These are phyloP conservation scores for Zaprionus gabonicus DNA, from an alignment of 1,140 invertebrate species.

Conservation along the genomic window DNA sequence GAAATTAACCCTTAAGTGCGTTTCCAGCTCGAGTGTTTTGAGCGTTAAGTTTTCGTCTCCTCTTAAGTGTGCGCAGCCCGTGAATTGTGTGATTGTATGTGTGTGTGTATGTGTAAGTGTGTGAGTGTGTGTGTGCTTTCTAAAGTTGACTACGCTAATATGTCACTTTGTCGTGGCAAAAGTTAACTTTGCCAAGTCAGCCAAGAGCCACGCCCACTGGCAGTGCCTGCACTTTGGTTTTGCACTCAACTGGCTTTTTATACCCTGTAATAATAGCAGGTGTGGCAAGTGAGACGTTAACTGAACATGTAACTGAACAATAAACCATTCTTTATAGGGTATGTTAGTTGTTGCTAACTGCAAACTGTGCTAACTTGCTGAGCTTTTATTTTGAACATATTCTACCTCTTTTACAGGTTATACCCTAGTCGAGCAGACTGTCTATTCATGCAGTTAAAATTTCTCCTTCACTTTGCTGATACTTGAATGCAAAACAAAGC, in stretches of 20 bases:
- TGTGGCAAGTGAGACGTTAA: not conserved
- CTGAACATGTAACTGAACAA: not conserved
- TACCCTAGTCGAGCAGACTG: not conserved
- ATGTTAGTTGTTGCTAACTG: not conserved
- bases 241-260: slow-evolving; percentile 60
- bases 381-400: not conserved
- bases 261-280: slow-evolving; percentile 9
- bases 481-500: not conserved
- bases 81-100: not conserved
- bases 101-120: slow-evolving; percentile 1
- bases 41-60: slow-evolving; percentile 57
- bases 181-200: slow-evolving; percentile 68
- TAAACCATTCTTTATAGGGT: not conserved
- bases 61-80: not conserved
- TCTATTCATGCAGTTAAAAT: not conserved
- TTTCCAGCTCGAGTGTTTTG: slow-evolving; percentile 46
- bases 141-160: slow-evolving; percentile 81
- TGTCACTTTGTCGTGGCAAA: slow-evolving; percentile 81
- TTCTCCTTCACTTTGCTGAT: not conserved
- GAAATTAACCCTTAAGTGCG: slow-evolving; percentile 76
- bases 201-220: slow-evolving; percentile 47
- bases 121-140: slow-evolving; percentile 46
- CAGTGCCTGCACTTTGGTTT: slow-evolving; percentile 59
- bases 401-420: not conserved
- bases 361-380: not conserved